These are phyloP conservation scores for Triops cancriformis DNA, from an alignment of 1,140 invertebrate species.

Conservation along the genomic window DNA sequence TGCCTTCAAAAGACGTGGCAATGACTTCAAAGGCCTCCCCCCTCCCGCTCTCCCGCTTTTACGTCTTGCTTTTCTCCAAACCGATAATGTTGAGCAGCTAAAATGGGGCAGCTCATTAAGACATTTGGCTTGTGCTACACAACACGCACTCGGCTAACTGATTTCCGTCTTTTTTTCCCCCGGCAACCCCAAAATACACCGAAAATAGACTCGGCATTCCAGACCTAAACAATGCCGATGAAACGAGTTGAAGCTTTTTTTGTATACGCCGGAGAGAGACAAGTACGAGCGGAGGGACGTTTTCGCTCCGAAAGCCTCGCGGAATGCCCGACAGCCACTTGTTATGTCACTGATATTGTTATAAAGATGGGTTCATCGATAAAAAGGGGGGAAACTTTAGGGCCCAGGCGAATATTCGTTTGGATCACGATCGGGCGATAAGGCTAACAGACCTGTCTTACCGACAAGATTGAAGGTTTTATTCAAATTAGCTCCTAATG, in stretches of 20 bases:
- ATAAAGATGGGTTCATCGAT: not conserved
- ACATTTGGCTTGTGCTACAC: slow-evolving; percentile 10
- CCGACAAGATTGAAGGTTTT: slow-evolving; percentile 5
- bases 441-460: not conserved
- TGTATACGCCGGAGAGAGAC: too few relatives aligned
- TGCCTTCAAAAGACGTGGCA: slow-evolving; percentile 9
- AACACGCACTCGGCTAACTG: not conserved
- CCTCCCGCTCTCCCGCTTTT: not conserved
- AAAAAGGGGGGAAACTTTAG: not conserved
- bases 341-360: slow-evolving; percentile 6
- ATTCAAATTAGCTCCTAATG: slow-evolving; percentile 2
- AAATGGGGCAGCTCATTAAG: slow-evolving; percentile 4
- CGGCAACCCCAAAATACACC: not conserved
- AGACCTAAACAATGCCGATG: not conserved
- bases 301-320: not conserved
- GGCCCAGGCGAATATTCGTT: not conserved
- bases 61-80: slow-evolving; percentile 5
- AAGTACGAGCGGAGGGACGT: not conserved
- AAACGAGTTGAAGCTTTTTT: not conserved
- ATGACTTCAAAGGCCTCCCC: not conserved
- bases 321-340: not conserved
- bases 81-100: slow-evolving; percentile 8
- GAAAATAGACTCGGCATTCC: not conserved
- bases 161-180: not conserved
- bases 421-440: not conserved